Conservation (phyloP, 1,140 invertebrate species). For the Drosophila pruinosa region DNA sequence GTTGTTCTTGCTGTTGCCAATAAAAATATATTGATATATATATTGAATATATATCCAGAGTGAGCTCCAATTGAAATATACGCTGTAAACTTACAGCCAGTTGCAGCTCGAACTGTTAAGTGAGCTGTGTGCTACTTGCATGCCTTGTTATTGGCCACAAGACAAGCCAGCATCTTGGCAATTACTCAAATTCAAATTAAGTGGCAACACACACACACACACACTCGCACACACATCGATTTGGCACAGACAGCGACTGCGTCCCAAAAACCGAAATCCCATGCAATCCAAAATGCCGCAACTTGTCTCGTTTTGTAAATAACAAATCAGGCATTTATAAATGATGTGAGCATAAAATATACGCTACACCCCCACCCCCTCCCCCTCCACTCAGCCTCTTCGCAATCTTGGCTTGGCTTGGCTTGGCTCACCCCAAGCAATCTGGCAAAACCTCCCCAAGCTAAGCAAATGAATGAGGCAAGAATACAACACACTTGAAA, state of each 20-base stretch:
- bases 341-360: slow-evolving; percentile 81
- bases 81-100: background rate
- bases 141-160: slow-evolving; percentile 20
- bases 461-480: slow-evolving; percentile 7
- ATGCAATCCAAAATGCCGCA: slow-evolving; percentile 62
- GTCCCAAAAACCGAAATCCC: slow-evolving; percentile 42
- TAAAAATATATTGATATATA: no score
- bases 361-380: slow-evolving; percentile 1
- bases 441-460: slow-evolving; percentile 25
- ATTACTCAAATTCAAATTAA: slow-evolving; percentile 81
- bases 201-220: slow-evolving; percentile 46
- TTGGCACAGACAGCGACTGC: slow-evolving; percentile 5
- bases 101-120: no score
- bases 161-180: slow-evolving; percentile 52
- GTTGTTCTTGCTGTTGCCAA: slow-evolving; percentile 13
- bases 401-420: background rate
- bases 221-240: slow-evolving; percentile 18
- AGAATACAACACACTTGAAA: slow-evolving; percentile 59
- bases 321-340: slow-evolving; percentile 83
- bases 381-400: background rate
- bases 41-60: slow-evolving; percentile 42
- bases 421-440: slow-evolving; percentile 3
- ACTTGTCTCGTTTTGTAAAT: slow-evolving; percentile 82
- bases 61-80: background rate
- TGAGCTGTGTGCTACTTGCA: no score